Conservation (phyloP, 1,140 invertebrate species). For the Solenopsis invicta region DNA sequence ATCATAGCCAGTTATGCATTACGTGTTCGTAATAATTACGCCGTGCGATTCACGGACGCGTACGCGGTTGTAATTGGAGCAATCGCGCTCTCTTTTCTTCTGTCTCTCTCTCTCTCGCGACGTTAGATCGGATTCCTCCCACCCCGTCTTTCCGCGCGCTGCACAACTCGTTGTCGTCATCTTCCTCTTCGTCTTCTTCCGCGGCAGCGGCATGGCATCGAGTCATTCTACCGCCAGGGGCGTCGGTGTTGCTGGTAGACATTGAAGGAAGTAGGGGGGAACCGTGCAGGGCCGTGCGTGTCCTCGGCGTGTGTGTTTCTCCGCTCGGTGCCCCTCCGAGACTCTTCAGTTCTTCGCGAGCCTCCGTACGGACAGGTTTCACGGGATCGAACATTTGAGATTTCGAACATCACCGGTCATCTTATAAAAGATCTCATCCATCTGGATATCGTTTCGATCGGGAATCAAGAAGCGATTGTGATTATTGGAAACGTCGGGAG, state of each 20-base stretch:
- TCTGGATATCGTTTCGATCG: background rate
- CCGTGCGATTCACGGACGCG: conserved; percentile 41
- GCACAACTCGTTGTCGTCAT: conserved; percentile 63
- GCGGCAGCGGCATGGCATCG: conserved; percentile 62
- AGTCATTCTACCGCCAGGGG: conserved; percentile 79
- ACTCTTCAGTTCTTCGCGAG: conserved; percentile 79
- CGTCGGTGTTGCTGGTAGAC: conserved; percentile 77
- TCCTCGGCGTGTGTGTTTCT: conserved; percentile 68
- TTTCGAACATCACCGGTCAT: background rate
- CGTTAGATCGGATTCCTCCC: conserved; percentile 43
- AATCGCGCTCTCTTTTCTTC: conserved; percentile 7
- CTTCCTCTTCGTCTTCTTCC: conserved; percentile 72
- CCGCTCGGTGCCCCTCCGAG: conserved; percentile 69
- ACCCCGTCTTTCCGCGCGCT: conserved; percentile 52
- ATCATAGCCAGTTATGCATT: conserved; percentile 49
- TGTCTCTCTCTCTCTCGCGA: background rate
- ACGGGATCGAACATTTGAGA: background rate
- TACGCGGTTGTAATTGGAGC: conserved; percentile 52
- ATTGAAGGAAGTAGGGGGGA: conserved; percentile 73
- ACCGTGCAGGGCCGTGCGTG: conserved; percentile 76
- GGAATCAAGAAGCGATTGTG: background rate
- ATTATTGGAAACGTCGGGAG: background rate
- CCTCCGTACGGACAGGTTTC: conserved; percentile 70
- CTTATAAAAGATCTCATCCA: background rate
- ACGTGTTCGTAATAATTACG: conserved; percentile 52